Percentiles rank a stretch among this genome's conserved stretches.
These are phyloP conservation scores for Cylindroiulus punctatus DNA, from an alignment of 2,888 invertebrate genomes.

Conservation along the genomic window DNA sequence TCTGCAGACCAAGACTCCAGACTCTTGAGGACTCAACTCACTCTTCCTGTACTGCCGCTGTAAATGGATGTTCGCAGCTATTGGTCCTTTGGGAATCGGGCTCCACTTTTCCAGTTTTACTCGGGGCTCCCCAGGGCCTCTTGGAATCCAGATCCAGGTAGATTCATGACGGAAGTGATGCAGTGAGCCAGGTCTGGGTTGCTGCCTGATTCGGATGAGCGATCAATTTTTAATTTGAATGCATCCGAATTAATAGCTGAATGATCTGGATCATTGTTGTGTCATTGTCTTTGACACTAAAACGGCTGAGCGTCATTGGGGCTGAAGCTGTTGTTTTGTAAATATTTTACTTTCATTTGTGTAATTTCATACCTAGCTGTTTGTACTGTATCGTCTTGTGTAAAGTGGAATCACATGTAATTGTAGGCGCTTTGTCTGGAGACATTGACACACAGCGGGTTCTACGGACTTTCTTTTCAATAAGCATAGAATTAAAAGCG, in stretches of 20 bases:
- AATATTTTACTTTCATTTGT: background rate
- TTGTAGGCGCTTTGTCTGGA: background rate
- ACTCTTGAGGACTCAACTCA: constrained; percentile 38
- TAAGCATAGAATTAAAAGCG: no score
- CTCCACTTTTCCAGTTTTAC: constrained; percentile 34
- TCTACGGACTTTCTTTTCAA: no score
- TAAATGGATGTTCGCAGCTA: constrained; percentile 34
- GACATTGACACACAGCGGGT: background rate
- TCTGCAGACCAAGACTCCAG: constrained; percentile 4
- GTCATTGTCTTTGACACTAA: background rate
- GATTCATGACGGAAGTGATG: background rate
- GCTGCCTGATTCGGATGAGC: background rate
- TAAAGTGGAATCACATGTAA: background rate
- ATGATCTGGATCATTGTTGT: background rate
- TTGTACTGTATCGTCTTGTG: background rate
- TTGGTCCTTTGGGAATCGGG: background rate
- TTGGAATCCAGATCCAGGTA: constrained; percentile 23
- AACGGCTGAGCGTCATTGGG: background rate
- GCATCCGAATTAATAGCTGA: background rate
- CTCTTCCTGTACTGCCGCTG: background rate
- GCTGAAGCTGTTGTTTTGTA: background rate
- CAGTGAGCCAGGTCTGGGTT: background rate
- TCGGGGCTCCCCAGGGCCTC: constrained; percentile 8
- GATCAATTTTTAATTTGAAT: background rate
- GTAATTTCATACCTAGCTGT: background rate